phyloP scores from a whole-genome alignment of 1,140 invertebrate species.

The Drosophila kurseongensis region DNA sequence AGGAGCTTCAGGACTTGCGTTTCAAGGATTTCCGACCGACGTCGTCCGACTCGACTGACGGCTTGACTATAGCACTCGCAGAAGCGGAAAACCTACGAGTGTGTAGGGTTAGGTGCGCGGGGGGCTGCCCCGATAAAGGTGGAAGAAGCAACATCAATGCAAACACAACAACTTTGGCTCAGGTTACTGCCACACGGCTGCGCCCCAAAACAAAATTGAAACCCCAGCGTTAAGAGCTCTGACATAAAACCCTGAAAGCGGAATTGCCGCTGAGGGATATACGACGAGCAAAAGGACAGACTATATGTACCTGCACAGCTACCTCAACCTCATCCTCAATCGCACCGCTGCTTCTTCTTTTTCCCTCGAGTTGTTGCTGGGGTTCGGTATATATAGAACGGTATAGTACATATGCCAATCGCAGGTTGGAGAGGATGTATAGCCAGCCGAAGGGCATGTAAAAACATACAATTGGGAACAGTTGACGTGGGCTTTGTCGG shows the following conservation, averaged over 20 bases:
- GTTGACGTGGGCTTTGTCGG: neutral
- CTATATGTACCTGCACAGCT: slow-evolving; percentile 27
- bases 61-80: slow-evolving; percentile 50
- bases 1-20: slow-evolving; percentile 61
- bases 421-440: slow-evolving; percentile 18
- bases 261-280: slow-evolving; percentile 57
- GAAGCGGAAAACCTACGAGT: slow-evolving; percentile 71
- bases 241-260: slow-evolving; percentile 65
- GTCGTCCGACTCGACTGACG: slow-evolving; percentile 60
- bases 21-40: slow-evolving; percentile 81
- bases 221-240: slow-evolving; percentile 58
- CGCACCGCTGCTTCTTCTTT: neutral
- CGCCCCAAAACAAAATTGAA: slow-evolving; percentile 56
- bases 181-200: slow-evolving; percentile 70
- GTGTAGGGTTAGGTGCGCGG: slow-evolving; percentile 63
- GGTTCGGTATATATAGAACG: slow-evolving; percentile 12
- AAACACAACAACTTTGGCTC: slow-evolving; percentile 54
- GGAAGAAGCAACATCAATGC: slow-evolving; percentile 72
- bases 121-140: slow-evolving; percentile 28
- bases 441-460: slow-evolving; percentile 18
- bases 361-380: slow-evolving; percentile 1
- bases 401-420: slow-evolving; percentile 19
- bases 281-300: slow-evolving; percentile 28
- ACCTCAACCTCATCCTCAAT: slow-evolving; percentile 2
- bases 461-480: slow-evolving; percentile 8